Evolutionary conservation across 2,797 vertebrate genomes (phyloP).

Genomic region (Platyrinchus mystaceus): DNA sequence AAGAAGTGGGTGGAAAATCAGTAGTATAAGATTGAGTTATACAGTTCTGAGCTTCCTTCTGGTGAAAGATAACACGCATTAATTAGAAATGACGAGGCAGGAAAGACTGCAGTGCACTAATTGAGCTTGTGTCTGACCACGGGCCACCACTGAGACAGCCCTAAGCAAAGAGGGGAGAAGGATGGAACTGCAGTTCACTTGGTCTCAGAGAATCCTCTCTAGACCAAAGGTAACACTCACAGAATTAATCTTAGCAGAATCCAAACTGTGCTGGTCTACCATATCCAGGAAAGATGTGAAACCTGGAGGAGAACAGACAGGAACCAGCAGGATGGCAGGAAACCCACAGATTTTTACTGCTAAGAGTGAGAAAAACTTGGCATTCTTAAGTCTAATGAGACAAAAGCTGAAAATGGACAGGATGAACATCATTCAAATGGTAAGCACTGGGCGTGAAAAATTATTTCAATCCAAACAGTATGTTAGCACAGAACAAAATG

Average conservation of each 20-base stretch:
- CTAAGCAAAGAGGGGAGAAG: neutral
- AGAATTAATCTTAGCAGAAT: neutral
- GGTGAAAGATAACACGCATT: neutral
- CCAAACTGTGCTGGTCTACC: neutral
- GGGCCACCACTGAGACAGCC: neutral
- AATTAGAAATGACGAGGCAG: neutral
- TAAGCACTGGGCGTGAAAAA: neutral
- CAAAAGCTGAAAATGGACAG: neutral
- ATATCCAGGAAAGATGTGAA: neutral
- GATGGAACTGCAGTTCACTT: neutral
- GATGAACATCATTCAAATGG: neutral
- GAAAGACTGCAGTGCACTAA: neutral
- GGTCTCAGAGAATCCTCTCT: neutral
- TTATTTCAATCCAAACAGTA: neutral
- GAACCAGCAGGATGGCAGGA: neutral
- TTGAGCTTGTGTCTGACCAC: neutral
- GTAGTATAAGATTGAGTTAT: neutral
- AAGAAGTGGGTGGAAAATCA: neutral
- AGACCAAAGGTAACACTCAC: neutral
- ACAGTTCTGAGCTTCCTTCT: neutral
- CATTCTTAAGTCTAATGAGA: neutral
- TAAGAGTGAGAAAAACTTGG: neutral
- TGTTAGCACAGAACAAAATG: neutral
- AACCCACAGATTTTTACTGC: neutral
- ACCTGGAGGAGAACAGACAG: neutral